A percentile compares a stretch with the other conserved stretches of the same genome.
These are phyloP conservation scores for Drosophila affinis DNA, from an alignment of 2,888 invertebrate species.

Conservation along the genomic window DNA sequence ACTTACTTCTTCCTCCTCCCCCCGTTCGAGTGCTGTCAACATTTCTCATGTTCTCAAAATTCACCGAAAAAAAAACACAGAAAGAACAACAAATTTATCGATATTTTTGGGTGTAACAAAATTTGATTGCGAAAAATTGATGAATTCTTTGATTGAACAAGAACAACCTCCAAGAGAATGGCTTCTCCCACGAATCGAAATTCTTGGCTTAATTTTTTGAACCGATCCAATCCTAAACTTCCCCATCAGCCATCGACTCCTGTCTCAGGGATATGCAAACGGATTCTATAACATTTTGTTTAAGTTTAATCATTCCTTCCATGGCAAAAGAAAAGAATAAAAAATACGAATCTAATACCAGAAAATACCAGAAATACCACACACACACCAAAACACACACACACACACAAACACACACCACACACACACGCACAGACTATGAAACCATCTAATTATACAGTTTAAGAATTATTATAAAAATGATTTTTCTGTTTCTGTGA, in stretches of 20 bases:
- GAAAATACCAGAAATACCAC: slow-evolving; percentile 19
- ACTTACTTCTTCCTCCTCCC: slow-evolving; percentile 9
- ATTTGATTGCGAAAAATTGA: slow-evolving; percentile 66
- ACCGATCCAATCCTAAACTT: slow-evolving; percentile 3
- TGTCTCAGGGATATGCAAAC: slow-evolving; percentile 30
- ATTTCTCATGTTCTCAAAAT: slow-evolving; percentile 30
- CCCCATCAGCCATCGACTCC: slow-evolving; percentile 10
- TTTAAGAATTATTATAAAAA: slow-evolving; percentile 77
- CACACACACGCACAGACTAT: slow-evolving; percentile 47
- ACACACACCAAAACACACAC: slow-evolving; percentile 27
- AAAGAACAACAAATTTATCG: slow-evolving; percentile 25
- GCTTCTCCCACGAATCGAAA: neutral
- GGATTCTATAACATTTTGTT: slow-evolving; percentile 30
- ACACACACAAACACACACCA: slow-evolving; percentile 29
- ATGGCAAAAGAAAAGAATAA: slow-evolving; percentile 40
- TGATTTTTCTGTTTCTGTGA: slow-evolving; percentile 82
- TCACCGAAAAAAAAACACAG: slow-evolving; percentile 30
- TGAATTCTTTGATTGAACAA: slow-evolving; percentile 9
- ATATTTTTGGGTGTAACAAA: slow-evolving; percentile 81
- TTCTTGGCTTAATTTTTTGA: slow-evolving; percentile 9
- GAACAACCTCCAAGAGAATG: slow-evolving; percentile 3
- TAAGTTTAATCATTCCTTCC: slow-evolving; percentile 47
- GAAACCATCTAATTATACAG: slow-evolving; percentile 68
- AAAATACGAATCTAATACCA: slow-evolving; percentile 37
- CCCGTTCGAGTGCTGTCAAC: slow-evolving; percentile 35